phyloP scores from a whole-genome alignment of 2,888 invertebrate genomes.

The Pollenia griseotomentosa region DNA sequence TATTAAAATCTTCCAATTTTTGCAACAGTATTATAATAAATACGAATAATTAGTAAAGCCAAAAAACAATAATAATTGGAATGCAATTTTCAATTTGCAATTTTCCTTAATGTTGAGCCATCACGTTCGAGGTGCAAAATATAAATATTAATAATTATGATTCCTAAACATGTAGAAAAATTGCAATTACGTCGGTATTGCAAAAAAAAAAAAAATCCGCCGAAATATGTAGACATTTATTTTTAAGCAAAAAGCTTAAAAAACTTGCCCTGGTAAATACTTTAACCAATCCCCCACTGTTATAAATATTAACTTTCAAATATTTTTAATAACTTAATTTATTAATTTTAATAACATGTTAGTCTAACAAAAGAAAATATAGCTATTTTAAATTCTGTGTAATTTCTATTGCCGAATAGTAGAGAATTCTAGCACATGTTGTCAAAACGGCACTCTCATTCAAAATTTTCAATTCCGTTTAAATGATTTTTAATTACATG shows the following conservation, averaged over 20 bases:
- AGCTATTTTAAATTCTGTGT: not conserved
- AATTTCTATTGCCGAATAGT: not conserved
- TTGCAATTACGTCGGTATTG: too few species aligned
- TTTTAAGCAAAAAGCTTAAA: not conserved
- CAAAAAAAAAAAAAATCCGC: too few species aligned
- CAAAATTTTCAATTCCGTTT: not conserved
- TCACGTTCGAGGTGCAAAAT: not conserved
- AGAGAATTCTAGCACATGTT: slow-evolving; percentile 56
- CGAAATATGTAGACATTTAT: too few species aligned
- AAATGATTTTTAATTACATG: slow-evolving; percentile 60
- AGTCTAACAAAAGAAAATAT: not conserved
- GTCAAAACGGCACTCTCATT: not conserved
- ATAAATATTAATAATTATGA: not conserved
- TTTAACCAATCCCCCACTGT: not conserved
- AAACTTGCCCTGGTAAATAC: not conserved
- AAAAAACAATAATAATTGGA: too few species aligned
- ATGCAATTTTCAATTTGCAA: too few species aligned
- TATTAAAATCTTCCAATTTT: too few species aligned
- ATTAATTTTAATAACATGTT: slow-evolving; percentile 10
- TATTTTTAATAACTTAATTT: slow-evolving; percentile 33
- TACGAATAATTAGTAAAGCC: too few species aligned
- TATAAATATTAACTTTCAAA: not conserved
- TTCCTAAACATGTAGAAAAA: too few species aligned
- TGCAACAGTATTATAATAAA: too few species aligned
- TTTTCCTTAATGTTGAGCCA: too few species aligned